Percentiles rank a stretch among this genome's conserved stretches.
These are phyloP conservation scores for Drosophila greeni DNA, from an alignment of 2,888 invertebrate genomes.

Conservation along the genomic window DNA sequence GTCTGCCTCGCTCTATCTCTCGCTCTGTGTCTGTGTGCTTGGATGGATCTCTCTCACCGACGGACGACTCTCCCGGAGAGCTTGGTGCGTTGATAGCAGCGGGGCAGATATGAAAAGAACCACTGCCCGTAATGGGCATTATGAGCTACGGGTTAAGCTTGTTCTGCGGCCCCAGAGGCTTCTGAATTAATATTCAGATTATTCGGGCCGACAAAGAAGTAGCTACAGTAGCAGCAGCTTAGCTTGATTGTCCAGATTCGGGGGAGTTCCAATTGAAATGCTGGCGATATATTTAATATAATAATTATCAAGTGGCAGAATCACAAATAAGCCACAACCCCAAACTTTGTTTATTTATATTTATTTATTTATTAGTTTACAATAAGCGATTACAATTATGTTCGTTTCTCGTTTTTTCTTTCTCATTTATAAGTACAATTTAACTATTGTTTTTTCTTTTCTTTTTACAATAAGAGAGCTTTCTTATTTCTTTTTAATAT, in stretches of 20 bases:
- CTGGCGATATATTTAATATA: constrained; percentile 16
- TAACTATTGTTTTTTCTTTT: constrained; percentile 70
- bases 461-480: constrained; percentile 69
- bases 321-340: not conserved
- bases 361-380: constrained; percentile 76
- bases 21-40: constrained; percentile 11
- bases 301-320: not conserved
- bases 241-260: constrained; percentile 22
- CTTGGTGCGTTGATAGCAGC: constrained; percentile 38
- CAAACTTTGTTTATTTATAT: constrained; percentile 65
- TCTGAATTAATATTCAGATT: constrained; percentile 54
- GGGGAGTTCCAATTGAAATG: constrained; percentile 20
- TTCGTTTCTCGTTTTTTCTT: constrained; percentile 58
- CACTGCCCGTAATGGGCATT: constrained; percentile 19
- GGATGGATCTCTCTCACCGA: not conserved
- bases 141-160: constrained; percentile 40
- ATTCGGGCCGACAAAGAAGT: constrained; percentile 40
- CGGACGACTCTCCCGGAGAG: constrained; percentile 7
- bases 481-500: constrained; percentile 49
- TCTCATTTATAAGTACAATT: constrained; percentile 75
- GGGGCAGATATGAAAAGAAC: constrained; percentile 37
- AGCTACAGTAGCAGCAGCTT: constrained; percentile 23
- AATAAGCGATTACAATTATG: constrained; percentile 72
- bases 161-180: constrained; percentile 29
- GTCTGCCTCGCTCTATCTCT: constrained; percentile 8